A percentile compares a stretch with the other conserved stretches of the same genome.
These are phyloP conservation scores for Hipposideros larvatus DNA, from an alignment of 2,797 vertebrate species.

Conservation along the genomic window DNA sequence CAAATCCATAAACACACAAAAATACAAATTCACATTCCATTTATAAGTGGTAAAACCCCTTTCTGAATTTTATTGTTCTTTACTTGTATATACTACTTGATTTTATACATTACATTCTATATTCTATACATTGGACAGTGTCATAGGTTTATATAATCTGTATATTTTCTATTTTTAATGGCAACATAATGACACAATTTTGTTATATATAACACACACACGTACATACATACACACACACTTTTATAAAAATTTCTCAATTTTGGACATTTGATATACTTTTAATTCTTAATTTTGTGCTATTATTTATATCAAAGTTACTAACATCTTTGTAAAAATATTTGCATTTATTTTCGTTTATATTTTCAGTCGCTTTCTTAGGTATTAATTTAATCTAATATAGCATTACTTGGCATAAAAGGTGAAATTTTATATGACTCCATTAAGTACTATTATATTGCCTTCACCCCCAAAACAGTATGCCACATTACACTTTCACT, in stretches of 20 bases:
- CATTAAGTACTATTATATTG: neutral
- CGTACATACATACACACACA: neutral
- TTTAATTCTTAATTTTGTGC: neutral
- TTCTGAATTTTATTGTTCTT: neutral
- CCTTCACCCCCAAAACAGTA: neutral
- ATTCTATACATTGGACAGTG: too few species aligned
- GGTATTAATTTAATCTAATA: neutral
- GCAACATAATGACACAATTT: neutral
- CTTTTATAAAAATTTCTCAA: conserved; percentile 18
- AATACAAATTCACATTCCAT: neutral
- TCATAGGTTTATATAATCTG: neutral
- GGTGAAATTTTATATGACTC: neutral
- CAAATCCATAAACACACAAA: neutral
- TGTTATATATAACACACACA: neutral
- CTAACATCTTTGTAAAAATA: conserved; percentile 11
- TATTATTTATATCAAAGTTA: neutral
- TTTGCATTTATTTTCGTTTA: conserved; percentile 21
- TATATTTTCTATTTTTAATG: conserved; percentile 30
- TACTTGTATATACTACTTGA: neutral
- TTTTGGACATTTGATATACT: neutral
- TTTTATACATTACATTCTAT: neutral
- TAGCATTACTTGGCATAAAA: neutral
- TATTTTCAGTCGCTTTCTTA: conserved; percentile 3
- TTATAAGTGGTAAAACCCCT: neutral
- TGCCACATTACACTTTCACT: neutral